Conservation (phyloP, 2,113 vertebrate genomes). For the zebrafish (Danio rerio) region DNA sequence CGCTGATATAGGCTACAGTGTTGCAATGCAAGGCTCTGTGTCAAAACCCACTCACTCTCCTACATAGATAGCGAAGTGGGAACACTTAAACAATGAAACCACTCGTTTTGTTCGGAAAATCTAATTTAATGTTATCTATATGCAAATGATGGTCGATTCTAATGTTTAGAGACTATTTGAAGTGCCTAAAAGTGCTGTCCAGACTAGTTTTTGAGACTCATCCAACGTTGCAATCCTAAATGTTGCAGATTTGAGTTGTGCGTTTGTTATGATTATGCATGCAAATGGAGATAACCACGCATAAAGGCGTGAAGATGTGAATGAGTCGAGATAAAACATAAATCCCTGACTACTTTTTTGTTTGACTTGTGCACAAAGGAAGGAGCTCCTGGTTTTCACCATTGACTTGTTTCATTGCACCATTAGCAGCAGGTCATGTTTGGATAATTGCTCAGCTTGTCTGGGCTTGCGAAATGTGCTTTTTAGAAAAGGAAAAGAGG, state of each 20-base stretch:
- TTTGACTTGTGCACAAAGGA: background rate
- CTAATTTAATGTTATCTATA: background rate
- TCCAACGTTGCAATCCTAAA: background rate
- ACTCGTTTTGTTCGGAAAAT: background rate
- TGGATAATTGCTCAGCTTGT: background rate
- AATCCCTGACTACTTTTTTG: background rate
- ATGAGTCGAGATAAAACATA: background rate
- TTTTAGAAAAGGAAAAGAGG: conserved; percentile 1
- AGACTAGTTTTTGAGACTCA: background rate
- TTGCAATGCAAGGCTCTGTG: conserved; percentile 66
- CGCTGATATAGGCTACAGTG: conserved; percentile 48
- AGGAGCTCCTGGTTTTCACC: conserved; percentile 7
- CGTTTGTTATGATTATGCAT: background rate
- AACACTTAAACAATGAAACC: background rate
- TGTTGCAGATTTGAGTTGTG: background rate
- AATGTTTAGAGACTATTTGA: background rate
- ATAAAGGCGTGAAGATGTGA: background rate
- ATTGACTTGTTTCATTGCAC: background rate
- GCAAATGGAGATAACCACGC: conserved; percentile 4
- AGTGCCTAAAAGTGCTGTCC: background rate
- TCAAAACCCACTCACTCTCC: conserved; percentile 53
- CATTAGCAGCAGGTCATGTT: background rate
- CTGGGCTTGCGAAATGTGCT: background rate
- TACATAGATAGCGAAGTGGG: background rate
- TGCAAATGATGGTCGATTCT: background rate